Base-by-base conservation (phyloP, 2,113 vertebrate species). In the Ciconia boyciana region DNA sequence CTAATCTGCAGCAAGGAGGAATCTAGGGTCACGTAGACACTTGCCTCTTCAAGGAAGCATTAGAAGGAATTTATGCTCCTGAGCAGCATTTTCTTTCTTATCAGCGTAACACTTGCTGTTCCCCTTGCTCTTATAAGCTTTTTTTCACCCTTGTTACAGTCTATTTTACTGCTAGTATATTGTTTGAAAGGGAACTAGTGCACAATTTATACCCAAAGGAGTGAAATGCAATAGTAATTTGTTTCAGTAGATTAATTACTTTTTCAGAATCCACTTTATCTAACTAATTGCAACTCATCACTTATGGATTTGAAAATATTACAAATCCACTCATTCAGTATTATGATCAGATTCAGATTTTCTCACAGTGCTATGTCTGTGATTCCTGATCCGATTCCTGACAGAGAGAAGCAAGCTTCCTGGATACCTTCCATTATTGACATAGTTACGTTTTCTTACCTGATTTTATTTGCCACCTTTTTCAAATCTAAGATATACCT, bases 51-150 rank as follows among this genome's bases (percentile, higher is more conserved):
- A 97, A 83, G 94, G 49, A 66, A 95, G 82, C 26, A 13, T 81
- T 72, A 95, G 91, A 93, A 84, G 90, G 84, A 96, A 97, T 97
- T 96, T 97, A 90, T 97, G 84, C 58, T 15, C 58, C 91, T 93
- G 66, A 85, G 79, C 61, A 93, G 55, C 3, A 22, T 89, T 96
- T 75, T 80, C 75, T 80, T 93, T 87, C 64, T 52, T 94, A 89
- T 96, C 96, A 97, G 21, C 7, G 4, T 10, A 75, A 60, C 9
- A 77, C 79, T 94, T 91, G 85, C n/a, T 71, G 24, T 85, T 86
- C 19, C 19, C 21, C 7, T 64, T 69, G 44, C 61, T 89, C 48
- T 52, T 72, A 79, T 20, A 62, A 57, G 29, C 22, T 24, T 80
- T 57, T 82, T 28, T 9, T 3, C 76, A 44, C 8, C 20, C 43